These are phyloP conservation scores for Ligdia adustata DNA, from an alignment of 2,888 invertebrate species.

Conservation along the genomic window DNA sequence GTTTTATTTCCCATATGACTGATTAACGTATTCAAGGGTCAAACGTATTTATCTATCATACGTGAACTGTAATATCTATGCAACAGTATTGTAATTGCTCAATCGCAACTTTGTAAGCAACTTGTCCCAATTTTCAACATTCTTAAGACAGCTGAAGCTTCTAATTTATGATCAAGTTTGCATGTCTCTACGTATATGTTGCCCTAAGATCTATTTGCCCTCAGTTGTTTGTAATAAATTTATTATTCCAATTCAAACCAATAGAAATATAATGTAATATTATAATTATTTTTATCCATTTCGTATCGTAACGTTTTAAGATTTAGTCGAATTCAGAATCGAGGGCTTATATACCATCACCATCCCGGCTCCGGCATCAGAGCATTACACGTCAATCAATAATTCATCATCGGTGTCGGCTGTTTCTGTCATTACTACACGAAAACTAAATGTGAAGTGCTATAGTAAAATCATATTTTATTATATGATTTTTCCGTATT, in stretches of 20 bases:
- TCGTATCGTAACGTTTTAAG: too few relatives aligned
- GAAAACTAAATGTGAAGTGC: too few relatives aligned
- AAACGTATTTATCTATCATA: constrained; percentile 1
- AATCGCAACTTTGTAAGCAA: constrained; percentile 8
- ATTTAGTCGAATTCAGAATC: too few relatives aligned
- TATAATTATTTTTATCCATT: too few relatives aligned
- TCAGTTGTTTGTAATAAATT: too few relatives aligned
- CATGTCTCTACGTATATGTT: constrained; percentile 20
- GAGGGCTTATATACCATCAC: too few relatives aligned
- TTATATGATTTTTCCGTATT: too few relatives aligned
- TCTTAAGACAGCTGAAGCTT: background rate
- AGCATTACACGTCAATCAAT: constrained; percentile 41
- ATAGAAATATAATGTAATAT: too few relatives aligned
- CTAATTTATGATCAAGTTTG: constrained; percentile 10
- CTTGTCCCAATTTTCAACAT: constrained; percentile 5
- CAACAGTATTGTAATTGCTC: background rate
- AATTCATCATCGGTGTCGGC: constrained; percentile 31
- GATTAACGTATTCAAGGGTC: constrained; percentile 9
- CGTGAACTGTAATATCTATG: background rate
- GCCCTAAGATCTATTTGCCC: constrained; percentile 33
- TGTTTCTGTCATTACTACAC: constrained; percentile 8
- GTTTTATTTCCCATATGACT: constrained; percentile 7
- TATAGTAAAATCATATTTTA: too few relatives aligned
- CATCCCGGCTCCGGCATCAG: constrained; percentile 32
- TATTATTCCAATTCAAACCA: too few relatives aligned